Percentiles rank a stretch among this genome's conserved stretches.
Evolutionary conservation across 2,888 invertebrate genomes (phyloP).

Genomic region (Caprella mutica): DNA sequence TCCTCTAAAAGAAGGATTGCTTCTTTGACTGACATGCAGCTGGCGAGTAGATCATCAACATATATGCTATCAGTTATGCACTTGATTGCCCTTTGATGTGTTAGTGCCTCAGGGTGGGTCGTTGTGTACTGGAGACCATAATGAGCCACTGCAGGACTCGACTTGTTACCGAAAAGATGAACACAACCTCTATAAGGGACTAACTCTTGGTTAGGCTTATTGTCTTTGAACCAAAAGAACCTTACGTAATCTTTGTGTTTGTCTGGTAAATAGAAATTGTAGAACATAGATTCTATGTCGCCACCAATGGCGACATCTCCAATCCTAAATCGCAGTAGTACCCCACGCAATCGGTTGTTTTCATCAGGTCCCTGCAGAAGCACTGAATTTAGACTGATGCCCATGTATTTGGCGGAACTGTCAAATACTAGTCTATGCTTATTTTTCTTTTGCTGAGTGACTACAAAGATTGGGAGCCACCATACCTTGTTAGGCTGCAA

Average conservation of each 20-base stretch:
- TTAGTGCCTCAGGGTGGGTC: too few species aligned
- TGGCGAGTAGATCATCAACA: too few species aligned
- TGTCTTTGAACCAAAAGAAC: background rate
- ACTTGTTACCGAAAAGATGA: background rate
- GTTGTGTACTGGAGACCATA: too few species aligned
- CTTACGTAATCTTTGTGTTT: background rate
- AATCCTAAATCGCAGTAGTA: background rate
- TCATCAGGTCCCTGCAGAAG: constrained; percentile 1
- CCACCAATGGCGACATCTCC: background rate
- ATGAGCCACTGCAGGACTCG: background rate
- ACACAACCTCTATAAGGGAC: background rate
- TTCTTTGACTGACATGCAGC: too few species aligned
- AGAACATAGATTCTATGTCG: background rate
- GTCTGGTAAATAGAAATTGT: background rate
- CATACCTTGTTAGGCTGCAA: too few species aligned
- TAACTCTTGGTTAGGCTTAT: background rate
- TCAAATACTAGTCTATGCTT: background rate
- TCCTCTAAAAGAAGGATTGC: too few species aligned
- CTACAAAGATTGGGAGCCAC: background rate
- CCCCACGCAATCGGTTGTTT: background rate
- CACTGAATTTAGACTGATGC: background rate
- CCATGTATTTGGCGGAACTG: background rate
- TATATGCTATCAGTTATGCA: too few species aligned
- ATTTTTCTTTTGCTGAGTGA: background rate
- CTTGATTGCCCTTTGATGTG: too few species aligned